A percentile compares a stretch with the other conserved stretches of the same genome.
phyloP scores from a whole-genome alignment of 1,140 invertebrate species.

The Solenopsis invicta region DNA sequence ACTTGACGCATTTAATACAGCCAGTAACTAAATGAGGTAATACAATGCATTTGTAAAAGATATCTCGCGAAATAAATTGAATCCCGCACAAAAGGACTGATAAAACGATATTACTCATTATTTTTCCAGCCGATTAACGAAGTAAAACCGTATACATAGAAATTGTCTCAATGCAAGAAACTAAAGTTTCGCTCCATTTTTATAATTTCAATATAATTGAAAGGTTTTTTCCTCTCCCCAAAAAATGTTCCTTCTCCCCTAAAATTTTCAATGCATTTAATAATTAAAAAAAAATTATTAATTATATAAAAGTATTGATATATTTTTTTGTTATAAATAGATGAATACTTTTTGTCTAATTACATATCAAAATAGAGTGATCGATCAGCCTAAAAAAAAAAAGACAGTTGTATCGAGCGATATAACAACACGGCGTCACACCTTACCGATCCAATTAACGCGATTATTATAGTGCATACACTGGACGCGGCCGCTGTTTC shows the following conservation, averaged over 20 bases:
- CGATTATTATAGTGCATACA: conserved; percentile 39
- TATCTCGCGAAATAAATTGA: conserved; percentile 36
- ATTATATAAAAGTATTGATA: neutral
- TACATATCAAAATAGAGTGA: neutral
- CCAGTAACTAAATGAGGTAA: conserved; percentile 17
- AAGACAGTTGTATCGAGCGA: neutral
- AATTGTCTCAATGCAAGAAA: neutral
- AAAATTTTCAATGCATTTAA: neutral
- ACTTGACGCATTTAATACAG: conserved; percentile 47
- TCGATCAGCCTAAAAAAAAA: conserved; percentile 8
- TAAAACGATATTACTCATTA: conserved; percentile 31
- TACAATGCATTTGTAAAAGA: neutral
- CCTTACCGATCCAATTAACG: conserved; percentile 47
- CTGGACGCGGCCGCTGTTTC: conserved; percentile 38
- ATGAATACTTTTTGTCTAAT: neutral
- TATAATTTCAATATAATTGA: neutral
- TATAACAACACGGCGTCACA: conserved; percentile 28
- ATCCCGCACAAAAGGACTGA: conserved; percentile 5
- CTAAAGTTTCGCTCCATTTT: neutral
- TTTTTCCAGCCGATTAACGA: conserved; percentile 16
- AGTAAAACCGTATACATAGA: conserved; percentile 14
- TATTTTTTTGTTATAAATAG: neutral
- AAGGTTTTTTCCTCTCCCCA: neutral
- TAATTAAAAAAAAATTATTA: neutral
- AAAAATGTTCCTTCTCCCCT: too few relatives aligned